phyloP scores from a whole-genome alignment of 2,113 vertebrate species.

The Hyla sarda region DNA sequence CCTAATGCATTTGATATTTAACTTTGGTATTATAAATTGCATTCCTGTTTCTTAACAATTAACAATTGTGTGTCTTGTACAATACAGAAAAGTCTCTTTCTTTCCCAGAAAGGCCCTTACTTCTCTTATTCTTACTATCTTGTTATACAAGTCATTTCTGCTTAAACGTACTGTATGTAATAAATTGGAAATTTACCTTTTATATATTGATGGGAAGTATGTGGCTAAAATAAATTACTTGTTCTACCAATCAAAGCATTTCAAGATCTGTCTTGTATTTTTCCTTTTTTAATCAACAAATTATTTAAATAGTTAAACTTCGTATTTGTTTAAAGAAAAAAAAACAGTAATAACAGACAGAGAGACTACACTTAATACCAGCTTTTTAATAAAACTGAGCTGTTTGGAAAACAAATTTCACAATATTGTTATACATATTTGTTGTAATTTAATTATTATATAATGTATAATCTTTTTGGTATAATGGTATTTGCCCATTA shows the following conservation, averaged over 20 bases:
- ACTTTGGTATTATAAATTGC: conserved; percentile 59
- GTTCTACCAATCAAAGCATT: not conserved
- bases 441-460: no score
- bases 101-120: conserved; percentile 7
- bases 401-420: no score
- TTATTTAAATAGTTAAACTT: not conserved
- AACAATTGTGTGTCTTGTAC: conserved; percentile 22
- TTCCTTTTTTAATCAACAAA: not conserved
- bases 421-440: no score
- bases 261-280: not conserved
- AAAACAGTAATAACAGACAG: not conserved
- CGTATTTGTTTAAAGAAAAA: no score
- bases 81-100: conserved; percentile 22
- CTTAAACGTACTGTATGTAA: not conserved
- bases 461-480: no score
- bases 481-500: no score
- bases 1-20: conserved; percentile 62
- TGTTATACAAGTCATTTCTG: not conserved
- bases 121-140: not conserved
- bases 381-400: no score
- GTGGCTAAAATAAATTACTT: not conserved
- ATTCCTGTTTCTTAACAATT: conserved; percentile 55
- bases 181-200: not conserved
- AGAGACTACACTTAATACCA: no score
- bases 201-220: not conserved